Base-by-base conservation (phyloP, 2,113 vertebrate genomes). In the Burhinus bistriatus region DNA sequence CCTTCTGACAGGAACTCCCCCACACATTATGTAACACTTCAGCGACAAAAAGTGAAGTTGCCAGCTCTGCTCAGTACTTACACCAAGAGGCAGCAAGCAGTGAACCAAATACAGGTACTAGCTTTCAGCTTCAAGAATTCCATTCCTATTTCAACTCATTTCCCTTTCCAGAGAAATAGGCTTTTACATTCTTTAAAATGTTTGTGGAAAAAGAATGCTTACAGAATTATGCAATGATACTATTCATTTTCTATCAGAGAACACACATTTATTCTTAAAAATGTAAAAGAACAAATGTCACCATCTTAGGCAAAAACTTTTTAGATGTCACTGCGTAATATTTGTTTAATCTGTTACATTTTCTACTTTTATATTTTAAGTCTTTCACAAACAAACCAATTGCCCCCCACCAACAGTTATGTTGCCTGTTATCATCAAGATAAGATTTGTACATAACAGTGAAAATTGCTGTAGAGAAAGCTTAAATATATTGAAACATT, bases 381-480 rank as follows among this genome's bases (percentile, higher is more conserved):
- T 18, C 51, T 90, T 86, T 69, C 71, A 87, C 75, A 85, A 83
- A 88, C 49, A 62, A 93, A 42, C 13, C 47, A 80, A 77, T 9
- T 90, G 55, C 5, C 23, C 54, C 30, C 19, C 7, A 47, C 32
- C 54, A 95, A 40, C 29, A 72, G 70, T 13, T 77, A 17, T 19
- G 20, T 19, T 96, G 49, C 90, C 83, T 76, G 65, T 79, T 73
- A 78, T 18, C 65, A 95, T 70, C n/a, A 85, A 27, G 13, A 36
- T n/a, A 80, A 93, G 86, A 88, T 72, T 95, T 96, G 82, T 58
- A 95, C 3, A 4, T n/a, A 81, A 88, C 71, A 81, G 47, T 38
- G 66, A 84, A 89, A 94, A 92, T 5, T 89, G 83, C 86, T 97
- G 68, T 16, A 83, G 9, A 95, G 92, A 92, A 97, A 97, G 75